Percentiles rank a stretch among this genome's conserved stretches.
Conservation (phyloP, 2,797 vertebrate genomes). For the Meda fulgida region DNA sequence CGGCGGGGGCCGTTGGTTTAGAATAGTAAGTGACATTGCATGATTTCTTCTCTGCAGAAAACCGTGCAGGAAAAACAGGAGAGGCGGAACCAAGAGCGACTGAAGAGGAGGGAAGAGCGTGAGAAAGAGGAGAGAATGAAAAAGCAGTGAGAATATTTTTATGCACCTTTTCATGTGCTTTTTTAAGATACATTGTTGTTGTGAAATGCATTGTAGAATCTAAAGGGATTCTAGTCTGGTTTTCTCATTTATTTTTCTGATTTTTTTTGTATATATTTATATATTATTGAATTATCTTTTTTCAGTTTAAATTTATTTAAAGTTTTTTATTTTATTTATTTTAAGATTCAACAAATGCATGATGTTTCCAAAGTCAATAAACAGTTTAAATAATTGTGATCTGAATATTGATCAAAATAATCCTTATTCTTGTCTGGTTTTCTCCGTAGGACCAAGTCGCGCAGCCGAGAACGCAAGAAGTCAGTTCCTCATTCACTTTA, state of each 20-base stretch:
- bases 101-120: conserved; percentile 92
- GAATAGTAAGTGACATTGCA: not conserved
- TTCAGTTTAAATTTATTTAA: not conserved
- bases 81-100: conserved; percentile 92
- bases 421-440: not conserved
- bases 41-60: conserved; percentile 78
- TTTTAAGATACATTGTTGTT: not conserved
- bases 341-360: not conserved
- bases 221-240: not conserved
- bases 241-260: not conserved
- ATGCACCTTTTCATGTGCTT: not conserved
- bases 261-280: not conserved
- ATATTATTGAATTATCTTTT: not conserved
- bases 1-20: not conserved
- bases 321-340: not conserved
- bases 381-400: not conserved
- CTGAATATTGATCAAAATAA: not conserved
- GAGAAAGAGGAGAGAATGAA: conserved; percentile 90
- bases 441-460: conserved; percentile 86
- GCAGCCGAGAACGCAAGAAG: conserved; percentile 90
- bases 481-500: conserved; percentile 53
- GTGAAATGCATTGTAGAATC: not conserved
- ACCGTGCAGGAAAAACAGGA: conserved; percentile 95
- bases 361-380: not conserved
- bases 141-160: conserved; percentile 76